Evolutionary conservation across 2,113 vertebrate genomes (phyloP).

Genomic region (Oncorhynchus tshawytscha): DNA sequence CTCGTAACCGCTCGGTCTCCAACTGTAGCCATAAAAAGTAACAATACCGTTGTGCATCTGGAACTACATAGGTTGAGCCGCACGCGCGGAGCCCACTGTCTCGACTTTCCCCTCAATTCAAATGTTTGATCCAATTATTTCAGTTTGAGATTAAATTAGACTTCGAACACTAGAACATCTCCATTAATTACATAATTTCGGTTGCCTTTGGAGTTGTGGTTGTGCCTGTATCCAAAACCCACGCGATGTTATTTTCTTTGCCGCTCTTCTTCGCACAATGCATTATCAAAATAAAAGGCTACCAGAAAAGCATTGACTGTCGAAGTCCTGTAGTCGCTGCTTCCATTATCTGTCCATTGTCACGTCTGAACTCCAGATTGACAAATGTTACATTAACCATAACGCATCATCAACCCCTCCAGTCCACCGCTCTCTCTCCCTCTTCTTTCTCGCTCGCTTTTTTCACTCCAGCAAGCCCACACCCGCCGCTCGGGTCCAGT

Average conservation of each 20-base stretch:
- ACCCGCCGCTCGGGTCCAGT: not conserved
- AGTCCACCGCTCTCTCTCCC: not conserved
- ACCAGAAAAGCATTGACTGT: conserved; percentile 29
- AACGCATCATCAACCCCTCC: conserved; percentile 28
- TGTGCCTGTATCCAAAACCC: conserved; percentile 24
- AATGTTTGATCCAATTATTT: conserved; percentile 41
- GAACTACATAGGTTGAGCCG: conserved; percentile 50
- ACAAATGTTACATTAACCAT: conserved; percentile 35
- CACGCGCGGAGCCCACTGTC: conserved; percentile 42
- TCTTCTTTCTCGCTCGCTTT: not conserved
- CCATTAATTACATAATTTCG: conserved; percentile 26
- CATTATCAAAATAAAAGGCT: conserved; percentile 26
- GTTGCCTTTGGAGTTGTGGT: conserved; percentile 19
- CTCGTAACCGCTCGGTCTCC: conserved; percentile 43
- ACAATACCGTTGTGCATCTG: conserved; percentile 17
- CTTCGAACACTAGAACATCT: conserved; percentile 27
- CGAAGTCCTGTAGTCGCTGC: conserved; percentile 46
- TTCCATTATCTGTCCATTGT: conserved; percentile 59
- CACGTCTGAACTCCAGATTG: conserved; percentile 23
- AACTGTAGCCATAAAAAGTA: conserved; percentile 65
- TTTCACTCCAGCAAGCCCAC: not conserved
- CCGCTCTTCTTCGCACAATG: conserved; percentile 12
- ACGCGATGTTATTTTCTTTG: conserved; percentile 36
- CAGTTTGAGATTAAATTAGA: conserved; percentile 33
- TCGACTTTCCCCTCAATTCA: conserved; percentile 56